Evolutionary conservation across 2,888 invertebrate genomes (phyloP).

Genomic region (Protonemura montana): DNA sequence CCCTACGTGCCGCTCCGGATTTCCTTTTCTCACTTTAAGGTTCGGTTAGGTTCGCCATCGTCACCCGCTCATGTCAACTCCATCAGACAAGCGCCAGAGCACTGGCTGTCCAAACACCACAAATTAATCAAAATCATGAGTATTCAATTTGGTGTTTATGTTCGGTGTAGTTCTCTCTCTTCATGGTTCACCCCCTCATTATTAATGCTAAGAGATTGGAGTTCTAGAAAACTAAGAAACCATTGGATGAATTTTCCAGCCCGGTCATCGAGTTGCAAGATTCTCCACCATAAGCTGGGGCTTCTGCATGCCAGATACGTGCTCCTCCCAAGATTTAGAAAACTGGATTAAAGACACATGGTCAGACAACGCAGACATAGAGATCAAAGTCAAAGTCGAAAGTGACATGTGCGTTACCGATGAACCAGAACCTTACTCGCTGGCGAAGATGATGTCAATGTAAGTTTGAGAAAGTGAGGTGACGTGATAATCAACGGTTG

Average conservation of each 20-base stretch:
- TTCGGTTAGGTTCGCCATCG: too few species aligned
- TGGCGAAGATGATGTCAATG: conserved; percentile 37
- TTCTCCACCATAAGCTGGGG: conserved; percentile 67
- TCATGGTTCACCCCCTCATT: too few species aligned
- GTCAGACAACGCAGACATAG: conserved; percentile 31
- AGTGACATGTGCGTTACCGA: conserved; percentile 49
- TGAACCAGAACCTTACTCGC: conserved; percentile 1
- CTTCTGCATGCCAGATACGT: conserved; percentile 66
- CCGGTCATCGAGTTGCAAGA: conserved; percentile 67
- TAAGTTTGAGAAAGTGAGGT: conserved; percentile 37
- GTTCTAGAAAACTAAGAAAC: neutral
- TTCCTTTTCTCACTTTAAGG: too few species aligned
- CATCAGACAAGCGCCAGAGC: too few species aligned
- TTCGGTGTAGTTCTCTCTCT: too few species aligned
- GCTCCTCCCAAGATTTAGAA: conserved; percentile 64
- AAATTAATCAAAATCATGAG: too few species aligned
- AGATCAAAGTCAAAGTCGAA: conserved; percentile 39
- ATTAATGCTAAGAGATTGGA: too few species aligned
- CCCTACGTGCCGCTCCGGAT: too few species aligned
- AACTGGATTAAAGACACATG: conserved; percentile 45
- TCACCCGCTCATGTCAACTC: too few species aligned
- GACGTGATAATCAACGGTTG: neutral
- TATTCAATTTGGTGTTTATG: too few species aligned
- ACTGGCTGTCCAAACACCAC: too few species aligned
- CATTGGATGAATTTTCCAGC: conserved; percentile 56